phyloP scores from a whole-genome alignment of 2,888 invertebrate species.

The Pristionchus japonicus region DNA sequence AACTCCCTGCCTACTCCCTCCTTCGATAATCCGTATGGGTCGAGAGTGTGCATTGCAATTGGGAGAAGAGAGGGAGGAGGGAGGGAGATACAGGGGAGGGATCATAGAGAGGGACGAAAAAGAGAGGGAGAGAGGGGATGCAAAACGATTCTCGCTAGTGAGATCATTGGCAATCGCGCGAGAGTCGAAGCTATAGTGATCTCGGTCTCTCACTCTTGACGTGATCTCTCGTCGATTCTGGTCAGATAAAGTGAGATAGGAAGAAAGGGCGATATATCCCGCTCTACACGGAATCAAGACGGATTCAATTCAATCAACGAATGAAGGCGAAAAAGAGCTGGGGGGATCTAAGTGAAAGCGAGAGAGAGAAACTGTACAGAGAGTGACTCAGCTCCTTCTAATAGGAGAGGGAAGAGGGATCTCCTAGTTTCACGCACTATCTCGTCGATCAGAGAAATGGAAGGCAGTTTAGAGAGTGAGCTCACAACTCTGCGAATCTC shows the following conservation, averaged over 20 bases:
- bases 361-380: background rate
- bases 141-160: background rate
- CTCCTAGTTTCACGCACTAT: background rate
- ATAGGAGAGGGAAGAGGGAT: background rate
- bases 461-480: background rate
- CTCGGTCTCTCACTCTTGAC: conserved; percentile 14
- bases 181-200: conserved; percentile 18
- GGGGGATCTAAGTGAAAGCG: background rate
- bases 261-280: background rate
- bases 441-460: background rate
- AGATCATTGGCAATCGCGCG: conserved; percentile 1
- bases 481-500: background rate
- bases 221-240: background rate
- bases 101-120: background rate
- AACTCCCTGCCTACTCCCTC: background rate
- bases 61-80: background rate
- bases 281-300: background rate
- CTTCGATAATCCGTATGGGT: conserved; percentile 22
- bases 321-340: background rate
- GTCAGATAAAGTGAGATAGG: background rate
- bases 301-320: background rate
- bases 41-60: conserved; percentile 25
- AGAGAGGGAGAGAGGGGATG: background rate
- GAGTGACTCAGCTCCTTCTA: background rate
- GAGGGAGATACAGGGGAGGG: background rate